Base-by-base conservation (phyloP, 2,888 invertebrate genomes). In the Actias luna region DNA sequence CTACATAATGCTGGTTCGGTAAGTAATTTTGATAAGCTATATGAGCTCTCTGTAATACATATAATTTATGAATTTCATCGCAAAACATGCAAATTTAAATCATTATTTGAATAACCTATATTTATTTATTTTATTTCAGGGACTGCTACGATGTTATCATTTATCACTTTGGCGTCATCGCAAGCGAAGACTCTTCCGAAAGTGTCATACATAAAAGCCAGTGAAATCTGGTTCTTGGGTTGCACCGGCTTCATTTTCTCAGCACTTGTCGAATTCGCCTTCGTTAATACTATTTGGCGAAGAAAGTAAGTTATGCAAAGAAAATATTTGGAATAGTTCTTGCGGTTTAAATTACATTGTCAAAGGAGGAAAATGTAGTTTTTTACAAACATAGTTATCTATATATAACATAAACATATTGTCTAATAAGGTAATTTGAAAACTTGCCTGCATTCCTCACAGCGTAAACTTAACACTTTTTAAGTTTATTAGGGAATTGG, bases 171-270 rank as follows among this genome's bases (percentile, higher is more conserved):
- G 65, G 97, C 97, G 39, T 96, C 97, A 8, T 96, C 97, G 39
- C 96, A 97, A 74, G 96, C 96, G 59, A 97, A 97, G 85, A 96
- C 96, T 7, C 86, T 97, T 66, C 97, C 97, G 0, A 97, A 97
- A 85, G 97, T 97, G 27, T 97, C 97, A 2, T 97, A 97, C 78
- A 97, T 97, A 66, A 98, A 97, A 87, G 96, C 97, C 2, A 97
- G 97, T 67, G 97, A 98, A 86, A 96, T 97, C 66, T 98, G 97
- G 97, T 97, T 97, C 84, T 88, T 98, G 62, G 97, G 96, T 5
- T 97, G 97, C 78, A 96, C 95, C 1, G 95, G 95, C 57, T 97
- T 97, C 77, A 96, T 97, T 70, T 97, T 97, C 84, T 95, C 96
- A 22, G 97, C 97, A 14, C 94, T 97, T 79, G 95, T 97, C 0